phyloP scores from a whole-genome alignment of 2,888 invertebrate genomes.

The Xestia ashworthii region DNA sequence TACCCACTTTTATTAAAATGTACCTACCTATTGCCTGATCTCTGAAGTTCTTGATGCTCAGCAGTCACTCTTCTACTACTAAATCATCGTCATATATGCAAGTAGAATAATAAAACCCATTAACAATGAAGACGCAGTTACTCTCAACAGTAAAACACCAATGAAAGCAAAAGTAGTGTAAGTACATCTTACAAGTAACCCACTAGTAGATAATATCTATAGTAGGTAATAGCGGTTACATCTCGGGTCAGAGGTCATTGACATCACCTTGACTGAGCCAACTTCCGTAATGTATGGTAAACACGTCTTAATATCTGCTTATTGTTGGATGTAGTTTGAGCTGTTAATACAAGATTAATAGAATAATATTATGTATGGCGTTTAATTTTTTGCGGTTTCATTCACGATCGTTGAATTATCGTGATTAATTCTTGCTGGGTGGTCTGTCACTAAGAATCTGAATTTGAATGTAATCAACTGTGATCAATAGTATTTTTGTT shows the following conservation, averaged over 20 bases:
- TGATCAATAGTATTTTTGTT: not conserved
- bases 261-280: conserved; percentile 71
- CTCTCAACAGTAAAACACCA: conserved; percentile 7
- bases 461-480: not conserved
- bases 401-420: not conserved
- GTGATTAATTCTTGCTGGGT: not conserved
- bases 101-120: not conserved
- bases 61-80: not conserved
- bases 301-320: conserved; percentile 6
- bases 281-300: conserved; percentile 67
- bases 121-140: not conserved
- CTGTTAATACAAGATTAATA: conserved; percentile 31
- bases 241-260: conserved; percentile 73
- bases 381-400: conserved; percentile 12
- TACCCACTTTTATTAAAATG: too few species aligned
- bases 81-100: not conserved
- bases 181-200: conserved; percentile 23
- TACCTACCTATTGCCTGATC: too few species aligned
- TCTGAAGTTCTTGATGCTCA: too few species aligned
- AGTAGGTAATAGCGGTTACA: conserved; percentile 15
- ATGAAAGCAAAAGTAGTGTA: conserved; percentile 48
- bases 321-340: conserved; percentile 16
- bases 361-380: conserved; percentile 15
- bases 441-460: conserved; percentile 4
- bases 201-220: conserved; percentile 11